Base-by-base conservation (phyloP, 2,797 vertebrate genomes). In the Peromyscus nudipes region DNA sequence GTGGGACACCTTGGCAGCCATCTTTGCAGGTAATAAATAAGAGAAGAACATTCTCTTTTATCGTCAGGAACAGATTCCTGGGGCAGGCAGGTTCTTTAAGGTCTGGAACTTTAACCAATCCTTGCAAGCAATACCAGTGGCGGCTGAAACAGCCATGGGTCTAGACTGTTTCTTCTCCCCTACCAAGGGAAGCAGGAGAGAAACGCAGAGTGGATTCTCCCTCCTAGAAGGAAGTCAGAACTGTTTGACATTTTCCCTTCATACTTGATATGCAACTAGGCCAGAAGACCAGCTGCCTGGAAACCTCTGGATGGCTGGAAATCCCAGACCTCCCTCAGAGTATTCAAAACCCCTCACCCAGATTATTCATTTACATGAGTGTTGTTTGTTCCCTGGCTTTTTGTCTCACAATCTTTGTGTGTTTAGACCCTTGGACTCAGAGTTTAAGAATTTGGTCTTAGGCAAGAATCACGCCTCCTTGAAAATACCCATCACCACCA, bases 21-120 rank as follows among this genome's bases (percentile, higher is more conserved):
- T 77, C 64, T 84, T 92, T 84, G 49, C 64, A 86, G 69, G 73
- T 83, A 62, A 94, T 40, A 55, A 49, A 67, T 40, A n/a, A 62
- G 64, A 89, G 80, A 93, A 55, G 27, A 89, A 67, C 62, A 89
- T 37, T 21, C 19, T n/a, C 79, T 87, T 37, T 88, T 75, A 49
- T 67, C 89, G 89, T 86, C 11, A 49, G 82, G n/a, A 83, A 67
- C 37, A 91, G 80, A 97, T 86, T 97, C 7, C 49, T 86, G 4
- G 11, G 31, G 46, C 57, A 82, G 40, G 34, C 8, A 77, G 11
- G 21, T 67, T 88, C 62, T 25, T 40, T 43, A 55, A 40, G 64
- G 14, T 29, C 91, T 87, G 34, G 49, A 96, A 92, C 31, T 92
- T 90, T 60, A 87, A 92, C 84, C 31, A 34, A 8, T 55, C 4